Evolutionary conservation across 2,113 vertebrate species (phyloP), one percentile per base, ranked within the genome.

Genomic region (Melanotaenia duboulayi): DNA sequence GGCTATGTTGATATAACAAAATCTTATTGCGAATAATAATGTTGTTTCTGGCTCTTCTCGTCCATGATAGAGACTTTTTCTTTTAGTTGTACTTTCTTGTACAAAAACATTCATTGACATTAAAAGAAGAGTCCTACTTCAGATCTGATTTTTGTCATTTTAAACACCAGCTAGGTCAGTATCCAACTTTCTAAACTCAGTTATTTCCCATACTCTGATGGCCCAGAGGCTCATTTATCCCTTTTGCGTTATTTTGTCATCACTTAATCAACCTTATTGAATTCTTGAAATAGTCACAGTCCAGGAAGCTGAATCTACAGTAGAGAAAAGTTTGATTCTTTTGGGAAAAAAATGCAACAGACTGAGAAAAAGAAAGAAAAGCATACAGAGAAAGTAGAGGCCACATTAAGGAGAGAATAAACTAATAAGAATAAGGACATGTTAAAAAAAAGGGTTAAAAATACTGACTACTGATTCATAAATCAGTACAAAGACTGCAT

Each of bases 261-360:
- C 91, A 85, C 87, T 93, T 92, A 89, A 93, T 91, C 90, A 92
- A 90, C 89, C 80, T 87, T 89, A 91, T 91, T 90, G 85, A 85
- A 90, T 90, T 89, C 84, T 84, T 90, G 84, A 90, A 91, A 88
- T 81, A 85, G 82, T 86, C 80, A 48, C 76, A 80, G 86, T 87
- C 81, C 81, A 81, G 57, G 60, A 80, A 82, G 83, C 83, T 76
- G 61, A 48, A 28, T 3, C 28, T 6, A n/a, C 54, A 84, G 84
- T 67, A 28, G 57, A 37, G 76, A 84, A 83, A 81, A 81, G 85
- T 91, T 86, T 90, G 84, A 90, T 86, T 87, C 85, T 88, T 87
- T 86, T 63, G 80, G 73, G 76, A 59, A 59, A 62, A 83, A 76
- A 81, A 62, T 28, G 62, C 77, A 54, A 70, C 67, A 16, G 39